Percentiles rank a stretch among this genome's conserved stretches.
Conservation (phyloP, 2,113 vertebrate genomes). For the Gadus macrocephalus region DNA sequence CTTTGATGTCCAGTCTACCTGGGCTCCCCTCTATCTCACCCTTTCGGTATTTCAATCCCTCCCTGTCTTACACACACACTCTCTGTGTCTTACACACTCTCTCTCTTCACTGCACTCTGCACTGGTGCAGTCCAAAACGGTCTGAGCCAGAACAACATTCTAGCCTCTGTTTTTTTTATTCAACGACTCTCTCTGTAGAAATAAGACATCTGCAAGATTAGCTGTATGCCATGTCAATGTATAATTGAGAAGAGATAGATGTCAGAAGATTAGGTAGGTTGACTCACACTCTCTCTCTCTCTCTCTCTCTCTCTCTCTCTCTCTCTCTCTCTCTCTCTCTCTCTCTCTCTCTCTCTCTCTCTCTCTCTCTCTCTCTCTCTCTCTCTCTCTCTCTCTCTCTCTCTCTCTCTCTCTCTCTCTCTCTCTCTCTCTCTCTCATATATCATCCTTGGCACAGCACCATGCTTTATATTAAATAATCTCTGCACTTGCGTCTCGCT, state of each 20-base stretch:
- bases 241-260: no score
- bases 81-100: neutral
- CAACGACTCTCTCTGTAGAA: no score
- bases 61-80: neutral
- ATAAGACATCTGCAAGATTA: no score
- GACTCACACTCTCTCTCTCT: no score
- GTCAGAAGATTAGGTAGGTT: no score
- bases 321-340: no score
- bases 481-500: no score
- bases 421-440: neutral
- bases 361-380: neutral
- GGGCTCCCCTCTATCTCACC: slow-evolving; percentile 16
- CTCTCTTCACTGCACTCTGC: neutral
- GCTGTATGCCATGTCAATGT: no score
- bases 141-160: slow-evolving; percentile 9
- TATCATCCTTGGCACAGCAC: neutral
- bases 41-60: neutral
- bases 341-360: neutral
- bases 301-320: no score
- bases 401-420: neutral
- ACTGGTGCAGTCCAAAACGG: no score
- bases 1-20: slow-evolving; percentile 51
- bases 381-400: slow-evolving; percentile 17
- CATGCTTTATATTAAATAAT: neutral
- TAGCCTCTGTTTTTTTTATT: neutral